These are phyloP conservation scores for Nemoura dubitans DNA, from an alignment of 2,888 invertebrate genomes.

Conservation along the genomic window DNA sequence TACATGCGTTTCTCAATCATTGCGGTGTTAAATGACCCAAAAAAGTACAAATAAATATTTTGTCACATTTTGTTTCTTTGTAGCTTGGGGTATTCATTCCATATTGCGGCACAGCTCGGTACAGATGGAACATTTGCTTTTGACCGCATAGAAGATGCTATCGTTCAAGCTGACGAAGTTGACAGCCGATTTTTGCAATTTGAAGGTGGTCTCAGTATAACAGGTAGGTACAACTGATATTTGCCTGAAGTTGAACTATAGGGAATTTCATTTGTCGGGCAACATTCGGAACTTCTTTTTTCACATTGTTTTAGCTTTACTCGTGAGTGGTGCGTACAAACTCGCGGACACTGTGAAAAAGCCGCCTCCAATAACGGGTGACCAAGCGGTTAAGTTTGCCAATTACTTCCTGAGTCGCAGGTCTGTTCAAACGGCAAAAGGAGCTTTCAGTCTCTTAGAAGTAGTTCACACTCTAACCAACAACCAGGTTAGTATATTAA, in stretches of 20 bases:
- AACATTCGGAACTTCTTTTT: background rate
- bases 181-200: slow-evolving; percentile 89
- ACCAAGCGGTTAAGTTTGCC: slow-evolving; percentile 87
- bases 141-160: slow-evolving; percentile 88
- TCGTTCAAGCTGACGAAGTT: slow-evolving; percentile 95
- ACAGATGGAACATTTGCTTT: slow-evolving; percentile 72
- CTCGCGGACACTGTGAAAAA: slow-evolving; percentile 70
- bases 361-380: slow-evolving; percentile 74
- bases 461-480: slow-evolving; percentile 76
- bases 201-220: slow-evolving; percentile 88
- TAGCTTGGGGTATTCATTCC: slow-evolving; percentile 86
- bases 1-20: too few relatives aligned
- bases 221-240: slow-evolving; percentile 61
- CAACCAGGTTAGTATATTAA: slow-evolving; percentile 68
- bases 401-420: slow-evolving; percentile 90
- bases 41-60: too few relatives aligned
- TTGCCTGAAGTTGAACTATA: background rate
- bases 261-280: background rate
- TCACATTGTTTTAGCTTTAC: slow-evolving; percentile 59
- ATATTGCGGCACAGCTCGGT: slow-evolving; percentile 79
- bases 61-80: too few relatives aligned
- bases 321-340: slow-evolving; percentile 70
- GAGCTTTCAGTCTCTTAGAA: slow-evolving; percentile 82
- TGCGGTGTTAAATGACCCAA: too few relatives aligned
- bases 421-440: slow-evolving; percentile 86